phyloP scores from a whole-genome alignment of 2,888 invertebrate species.

The Trissoscelio sp. region DNA sequence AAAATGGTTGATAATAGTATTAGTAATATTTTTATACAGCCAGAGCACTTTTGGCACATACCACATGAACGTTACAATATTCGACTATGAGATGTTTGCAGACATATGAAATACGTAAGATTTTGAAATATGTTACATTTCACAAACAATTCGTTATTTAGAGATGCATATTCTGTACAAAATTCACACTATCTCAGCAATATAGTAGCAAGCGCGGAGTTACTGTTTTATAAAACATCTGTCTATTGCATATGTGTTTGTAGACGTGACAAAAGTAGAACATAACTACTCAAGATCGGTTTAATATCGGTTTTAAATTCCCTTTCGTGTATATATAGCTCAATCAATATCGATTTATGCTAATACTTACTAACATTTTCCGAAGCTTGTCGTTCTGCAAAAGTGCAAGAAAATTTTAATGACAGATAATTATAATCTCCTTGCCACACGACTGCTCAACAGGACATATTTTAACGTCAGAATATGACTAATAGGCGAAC shows the following conservation, averaged over 20 bases:
- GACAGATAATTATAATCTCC: slow-evolving; percentile 39
- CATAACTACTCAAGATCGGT: slow-evolving; percentile 26
- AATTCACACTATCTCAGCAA: not conserved
- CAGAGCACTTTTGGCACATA: no score
- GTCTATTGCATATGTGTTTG: slow-evolving; percentile 3
- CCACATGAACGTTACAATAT: no score
- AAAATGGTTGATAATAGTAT: no score
- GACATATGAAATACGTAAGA: no score
- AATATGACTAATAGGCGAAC: slow-evolving; percentile 25
- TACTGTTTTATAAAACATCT: not conserved
- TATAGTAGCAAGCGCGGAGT: not conserved
- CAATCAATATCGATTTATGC: slow-evolving; percentile 59
- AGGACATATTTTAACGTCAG: slow-evolving; percentile 33
- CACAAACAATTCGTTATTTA: no score
- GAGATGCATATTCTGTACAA: no score
- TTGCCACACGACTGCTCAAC: slow-evolving; percentile 17
- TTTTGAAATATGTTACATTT: no score
- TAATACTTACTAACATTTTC: slow-evolving; percentile 49
- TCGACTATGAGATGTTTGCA: no score
- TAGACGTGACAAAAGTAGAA: slow-evolving; percentile 34
- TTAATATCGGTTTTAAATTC: slow-evolving; percentile 28
- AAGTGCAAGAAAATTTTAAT: slow-evolving; percentile 46
- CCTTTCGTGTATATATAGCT: slow-evolving; percentile 34
- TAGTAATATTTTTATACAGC: no score
- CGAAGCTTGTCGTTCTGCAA: slow-evolving; percentile 28